These are phyloP conservation scores for Drosophila ezoana DNA, from an alignment of 2,888 invertebrate genomes.

Conservation along the genomic window DNA sequence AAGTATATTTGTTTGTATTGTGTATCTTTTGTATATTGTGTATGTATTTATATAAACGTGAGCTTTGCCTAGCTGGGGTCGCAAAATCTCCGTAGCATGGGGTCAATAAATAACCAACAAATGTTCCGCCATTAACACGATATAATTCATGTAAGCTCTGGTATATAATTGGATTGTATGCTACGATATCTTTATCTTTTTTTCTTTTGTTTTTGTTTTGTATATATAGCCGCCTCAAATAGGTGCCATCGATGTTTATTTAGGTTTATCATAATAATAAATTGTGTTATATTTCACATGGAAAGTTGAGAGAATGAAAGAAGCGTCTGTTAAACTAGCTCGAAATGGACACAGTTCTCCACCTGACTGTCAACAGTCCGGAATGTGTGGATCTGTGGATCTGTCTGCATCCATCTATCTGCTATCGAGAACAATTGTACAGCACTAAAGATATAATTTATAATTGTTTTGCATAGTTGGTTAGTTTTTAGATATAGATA, in stretches of 20 bases:
- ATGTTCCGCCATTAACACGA: constrained; percentile 31
- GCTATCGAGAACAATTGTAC: constrained; percentile 60
- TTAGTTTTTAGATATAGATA: constrained; percentile 4
- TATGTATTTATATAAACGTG: constrained; percentile 47
- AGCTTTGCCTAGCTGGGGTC: constrained; percentile 55
- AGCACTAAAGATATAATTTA: constrained; percentile 33
- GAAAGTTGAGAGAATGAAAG: constrained; percentile 46
- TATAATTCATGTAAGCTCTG: constrained; percentile 53
- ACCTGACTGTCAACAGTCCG: constrained; percentile 12
- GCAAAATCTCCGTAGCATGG: constrained; percentile 44
- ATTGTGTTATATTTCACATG: constrained; percentile 41
- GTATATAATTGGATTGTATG: constrained; percentile 54
- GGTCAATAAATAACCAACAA: constrained; percentile 33
- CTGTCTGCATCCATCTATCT: constrained; percentile 21
- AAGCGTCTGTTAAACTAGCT: constrained; percentile 39
- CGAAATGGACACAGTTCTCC: constrained; percentile 22
- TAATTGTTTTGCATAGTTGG: constrained; percentile 29
- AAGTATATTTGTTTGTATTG: constrained; percentile 37
- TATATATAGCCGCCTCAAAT: constrained; percentile 12
- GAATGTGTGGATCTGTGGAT: constrained; percentile 30
- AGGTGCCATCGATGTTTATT: background rate
- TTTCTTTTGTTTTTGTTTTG: too few species aligned
- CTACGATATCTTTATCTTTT: constrained; percentile 4
- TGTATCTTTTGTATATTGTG: constrained; percentile 30
- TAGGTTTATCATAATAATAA: constrained; percentile 26